Evolutionary conservation across 2,113 vertebrate genomes (phyloP), one percentile per base, ranked within the genome.

Genomic region (Protomyctophum bolini): DNA sequence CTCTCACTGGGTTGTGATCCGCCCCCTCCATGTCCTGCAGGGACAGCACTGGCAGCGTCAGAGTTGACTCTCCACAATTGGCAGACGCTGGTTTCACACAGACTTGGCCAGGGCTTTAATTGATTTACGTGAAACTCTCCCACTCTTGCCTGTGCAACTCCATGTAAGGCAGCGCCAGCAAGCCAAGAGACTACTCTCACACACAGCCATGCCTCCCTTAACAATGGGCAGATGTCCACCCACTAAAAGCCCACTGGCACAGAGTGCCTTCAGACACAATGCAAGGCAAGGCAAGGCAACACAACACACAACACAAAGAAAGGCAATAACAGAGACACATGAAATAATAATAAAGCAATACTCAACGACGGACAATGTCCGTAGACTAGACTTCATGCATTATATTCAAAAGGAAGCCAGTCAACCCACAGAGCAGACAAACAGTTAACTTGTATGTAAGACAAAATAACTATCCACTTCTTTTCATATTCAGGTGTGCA

Each of bases 131-230:
- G 62, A 67, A 51, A 68, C 51, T 75, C 59, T 73, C 68, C 65
- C 66, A 47, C 77, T 70, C 54, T 57, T 78, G 79, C 63, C 33
- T 66, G 67, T 41, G 80, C 60, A 66, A 85, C 66, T 76, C 90
- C 88, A 84, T 89, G 84, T 87, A 88, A 87, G 89, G 88, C 80
- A 88, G 79, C 69, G 73, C 80, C 86, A 87, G 81, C 68, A 12
- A 46, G 75, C 68, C 66, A 51, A 55, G 46, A 55, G 66, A 46
- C 51, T 11, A 52, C 29, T 54, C 7, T 69, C 56, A 11, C 59
- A 63, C 81, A 88, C 80, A 86, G 84, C 85, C 82, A 79, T 66
- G 50, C 51, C 66, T 71, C 65, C 69, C 65, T 45, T 58, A 68
- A 74, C 75, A 70, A 67, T 64, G 66, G 76, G 79, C 79, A 87